phyloP scores from a whole-genome alignment of 2,113 vertebrate species.

The Glaucidium brasilianum region DNA sequence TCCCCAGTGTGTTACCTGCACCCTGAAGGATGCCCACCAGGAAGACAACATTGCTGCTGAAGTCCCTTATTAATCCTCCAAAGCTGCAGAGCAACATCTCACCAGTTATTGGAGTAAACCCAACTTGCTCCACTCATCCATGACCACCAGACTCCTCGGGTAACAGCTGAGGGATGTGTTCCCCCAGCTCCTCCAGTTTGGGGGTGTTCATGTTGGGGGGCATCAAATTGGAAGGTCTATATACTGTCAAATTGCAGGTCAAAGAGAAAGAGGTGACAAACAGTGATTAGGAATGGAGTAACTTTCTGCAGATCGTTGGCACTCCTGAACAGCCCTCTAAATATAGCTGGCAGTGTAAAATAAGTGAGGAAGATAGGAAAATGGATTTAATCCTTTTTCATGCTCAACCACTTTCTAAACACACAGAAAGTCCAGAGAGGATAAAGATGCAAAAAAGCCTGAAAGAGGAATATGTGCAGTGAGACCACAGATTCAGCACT shows the following conservation, averaged over 20 bases:
- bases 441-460: background rate
- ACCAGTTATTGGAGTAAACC: background rate
- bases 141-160: background rate
- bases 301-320: background rate
- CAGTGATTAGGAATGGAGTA: background rate
- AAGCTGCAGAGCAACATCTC: background rate
- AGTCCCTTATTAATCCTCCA: background rate
- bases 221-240: background rate
- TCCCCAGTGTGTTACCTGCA: background rate
- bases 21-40: background rate
- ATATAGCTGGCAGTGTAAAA: background rate
- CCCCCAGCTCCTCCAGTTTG: too few species aligned
- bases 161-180: background rate
- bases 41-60: background rate
- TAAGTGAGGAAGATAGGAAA: background rate
- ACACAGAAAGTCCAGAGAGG: background rate
- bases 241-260: background rate
- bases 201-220: background rate
- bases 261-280: background rate
- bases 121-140: background rate
- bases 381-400: background rate
- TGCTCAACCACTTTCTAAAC: background rate
- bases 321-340: rapidly evolving
- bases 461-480: background rate
- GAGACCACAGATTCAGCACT: background rate